Base-by-base conservation (phyloP, 2,888 invertebrate species). In the Netelia melanura region DNA sequence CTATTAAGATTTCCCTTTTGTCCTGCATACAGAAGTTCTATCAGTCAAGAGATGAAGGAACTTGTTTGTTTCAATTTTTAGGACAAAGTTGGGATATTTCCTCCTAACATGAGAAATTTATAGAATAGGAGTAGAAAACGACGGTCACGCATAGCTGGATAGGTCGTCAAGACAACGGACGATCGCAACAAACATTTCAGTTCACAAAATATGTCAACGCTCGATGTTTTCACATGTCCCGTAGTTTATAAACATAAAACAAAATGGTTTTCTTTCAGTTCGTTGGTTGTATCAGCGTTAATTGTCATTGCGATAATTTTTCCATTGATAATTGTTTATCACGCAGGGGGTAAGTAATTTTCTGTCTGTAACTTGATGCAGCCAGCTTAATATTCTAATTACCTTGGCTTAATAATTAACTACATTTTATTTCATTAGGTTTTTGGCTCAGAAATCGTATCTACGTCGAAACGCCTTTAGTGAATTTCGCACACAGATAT, bases 401-500 rank as follows among this genome's bases (percentile, higher is more conserved):
- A 82, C 52, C 56, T 84, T 44, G n/a, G 44, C 23, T 80, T 74
- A 17, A 48, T 54, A 64, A 11, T 74, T 23, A n/a, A 3, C 44
- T 25, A 5, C 38, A 54, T 17, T 9, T 52, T n/a, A 14, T 11
- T 54, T 10, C 10, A 17, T 23, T 30, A 92, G 93, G 93, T 67
- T 91, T 91, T 80, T 93, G 92, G 91, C 75, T 92, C 21, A 89
- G 84, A 83, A 91, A 91, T 89, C 89, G 91, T 68, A 87, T 91
- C 52, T 91, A 91, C 61, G 86, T 91, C 76, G 93, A 93, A 86
- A 89, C 84, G 38, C 92, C 93, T 23, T 83, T 89, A 79, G 87
- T 92, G 17, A 89, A 87, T 77, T 93, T 93, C 52, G 90, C 89
- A 54, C 91, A 93, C 65, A 92, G 92, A 87, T 93, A 93, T 85